Conservation (phyloP, 2,113 vertebrate species). For the Sialia sialis region DNA sequence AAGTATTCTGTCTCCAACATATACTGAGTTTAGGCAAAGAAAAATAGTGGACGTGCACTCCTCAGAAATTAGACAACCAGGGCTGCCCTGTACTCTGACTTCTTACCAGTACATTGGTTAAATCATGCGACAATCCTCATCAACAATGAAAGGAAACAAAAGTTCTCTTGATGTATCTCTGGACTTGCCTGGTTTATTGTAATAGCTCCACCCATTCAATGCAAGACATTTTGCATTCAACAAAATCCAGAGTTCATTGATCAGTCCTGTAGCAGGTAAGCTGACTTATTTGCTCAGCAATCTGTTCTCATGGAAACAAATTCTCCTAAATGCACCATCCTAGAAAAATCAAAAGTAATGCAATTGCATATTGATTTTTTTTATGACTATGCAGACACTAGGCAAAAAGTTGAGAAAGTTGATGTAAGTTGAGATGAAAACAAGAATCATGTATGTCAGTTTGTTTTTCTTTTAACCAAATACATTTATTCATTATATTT, state of each 20-base stretch:
- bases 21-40: background rate
- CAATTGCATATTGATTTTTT: conserved; percentile 2
- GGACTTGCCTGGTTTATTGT: background rate
- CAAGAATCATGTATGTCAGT: background rate
- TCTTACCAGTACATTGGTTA: background rate
- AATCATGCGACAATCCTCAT: background rate
- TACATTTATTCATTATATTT: background rate
- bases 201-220: background rate
- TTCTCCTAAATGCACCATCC: background rate
- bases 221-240: background rate
- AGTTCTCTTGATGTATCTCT: background rate
- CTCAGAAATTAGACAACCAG: background rate
- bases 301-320: conserved; percentile 56
- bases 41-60: background rate
- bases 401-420: background rate
- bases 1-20: background rate
- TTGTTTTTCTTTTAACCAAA: background rate
- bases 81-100: background rate
- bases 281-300: background rate
- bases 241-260: background rate
- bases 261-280: rapidly evolving
- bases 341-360: conserved; percentile 43
- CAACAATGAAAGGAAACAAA: background rate
- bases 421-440: background rate
- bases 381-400: background rate